phyloP scores from a whole-genome alignment of 1,140 invertebrate species.

The Wiebesia pumilae region DNA sequence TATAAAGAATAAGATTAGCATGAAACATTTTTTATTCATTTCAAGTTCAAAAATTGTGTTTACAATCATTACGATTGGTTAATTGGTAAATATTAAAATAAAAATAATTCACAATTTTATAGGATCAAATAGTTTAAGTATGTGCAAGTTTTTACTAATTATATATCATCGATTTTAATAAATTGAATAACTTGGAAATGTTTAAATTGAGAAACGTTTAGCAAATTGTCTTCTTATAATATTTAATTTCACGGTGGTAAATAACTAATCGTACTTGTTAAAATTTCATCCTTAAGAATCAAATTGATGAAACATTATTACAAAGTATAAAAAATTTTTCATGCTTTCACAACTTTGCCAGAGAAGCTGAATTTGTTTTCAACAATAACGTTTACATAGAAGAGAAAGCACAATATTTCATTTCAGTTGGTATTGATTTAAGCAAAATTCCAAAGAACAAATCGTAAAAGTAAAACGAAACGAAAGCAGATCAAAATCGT shows the following conservation, averaged over 20 bases:
- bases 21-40: background rate
- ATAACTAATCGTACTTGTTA: conserved; percentile 5
- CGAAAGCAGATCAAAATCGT: conserved; percentile 23
- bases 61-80: conserved; percentile 14
- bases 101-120: background rate
- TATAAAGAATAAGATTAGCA: conserved; percentile 6
- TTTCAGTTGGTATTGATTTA: background rate
- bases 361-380: conserved; percentile 1
- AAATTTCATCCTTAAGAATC: background rate
- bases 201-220: background rate
- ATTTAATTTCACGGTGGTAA: background rate
- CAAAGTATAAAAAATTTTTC: background rate
- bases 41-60: background rate
- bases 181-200: background rate
- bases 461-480: background rate
- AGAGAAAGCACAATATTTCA: conserved; percentile 1
- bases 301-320: background rate
- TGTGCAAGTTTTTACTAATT: background rate
- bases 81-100: background rate
- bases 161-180: background rate
- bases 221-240: background rate
- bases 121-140: background rate
- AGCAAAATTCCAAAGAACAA: background rate
- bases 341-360: conserved; percentile 4
- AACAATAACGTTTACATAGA: background rate